These are phyloP conservation scores for Momotus momota DNA, from an alignment of 2,797 vertebrate genomes.

Conservation along the genomic window DNA sequence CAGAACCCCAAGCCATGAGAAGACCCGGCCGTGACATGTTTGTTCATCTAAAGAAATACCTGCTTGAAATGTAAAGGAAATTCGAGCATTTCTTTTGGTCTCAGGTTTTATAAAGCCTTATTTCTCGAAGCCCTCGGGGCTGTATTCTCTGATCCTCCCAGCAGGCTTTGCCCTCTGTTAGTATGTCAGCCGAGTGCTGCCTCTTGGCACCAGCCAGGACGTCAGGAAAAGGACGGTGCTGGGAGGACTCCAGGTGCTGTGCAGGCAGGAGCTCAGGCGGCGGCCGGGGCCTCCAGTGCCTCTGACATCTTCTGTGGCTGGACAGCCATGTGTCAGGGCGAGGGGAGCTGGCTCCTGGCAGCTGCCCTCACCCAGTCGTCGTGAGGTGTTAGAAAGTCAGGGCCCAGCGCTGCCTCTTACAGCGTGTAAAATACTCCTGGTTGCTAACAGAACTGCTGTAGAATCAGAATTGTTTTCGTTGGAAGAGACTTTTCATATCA, in stretches of 20 bases:
- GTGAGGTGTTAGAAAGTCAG: background rate
- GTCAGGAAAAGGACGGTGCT: background rate
- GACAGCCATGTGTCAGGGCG: rapidly evolving
- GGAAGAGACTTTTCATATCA: too few species aligned
- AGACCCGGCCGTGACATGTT: background rate
- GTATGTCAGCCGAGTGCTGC: background rate
- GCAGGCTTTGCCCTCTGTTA: background rate
- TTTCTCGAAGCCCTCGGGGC: background rate
- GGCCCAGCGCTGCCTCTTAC: background rate
- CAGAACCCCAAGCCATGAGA: background rate
- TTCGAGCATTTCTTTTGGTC: background rate
- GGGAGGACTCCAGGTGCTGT: background rate
- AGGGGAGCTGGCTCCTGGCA: background rate
- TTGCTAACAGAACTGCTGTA: background rate
- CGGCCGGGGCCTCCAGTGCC: background rate
- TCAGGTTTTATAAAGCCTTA: background rate
- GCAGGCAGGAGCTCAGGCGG: background rate
- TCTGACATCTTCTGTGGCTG: background rate
- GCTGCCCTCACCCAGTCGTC: background rate
- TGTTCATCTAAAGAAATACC: constrained; percentile 6
- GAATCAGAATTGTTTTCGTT: too few species aligned
- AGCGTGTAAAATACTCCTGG: background rate
- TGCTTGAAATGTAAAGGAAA: constrained; percentile 45
- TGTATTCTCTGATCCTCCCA: background rate
- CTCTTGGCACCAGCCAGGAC: background rate